Base-by-base conservation (phyloP, 1,140 invertebrate species). In the Neodiprion fabricii region DNA sequence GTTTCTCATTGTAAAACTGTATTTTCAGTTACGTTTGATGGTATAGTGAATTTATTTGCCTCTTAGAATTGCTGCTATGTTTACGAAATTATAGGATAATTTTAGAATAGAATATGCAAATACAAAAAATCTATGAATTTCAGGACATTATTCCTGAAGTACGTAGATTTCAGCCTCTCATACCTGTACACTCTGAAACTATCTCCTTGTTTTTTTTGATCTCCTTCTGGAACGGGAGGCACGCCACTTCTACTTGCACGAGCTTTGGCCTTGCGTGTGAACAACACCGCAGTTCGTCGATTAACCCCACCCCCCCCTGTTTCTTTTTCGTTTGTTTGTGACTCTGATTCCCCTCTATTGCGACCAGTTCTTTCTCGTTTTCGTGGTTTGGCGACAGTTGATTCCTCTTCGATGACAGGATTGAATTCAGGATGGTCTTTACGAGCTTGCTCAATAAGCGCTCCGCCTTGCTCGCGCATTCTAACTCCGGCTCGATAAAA, bases 401-500 rank as follows among this genome's bases (percentile, higher is more conserved):
- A 23, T 5, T 83, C 83, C 5, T 75, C 67, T 71, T 83, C 79
- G 10, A 40, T 49, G 85, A 78, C 47, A 85, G 78, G 8, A 93
- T 95, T 92, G 7, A 96, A 86, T 76, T 95, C 86, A 1, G 87
- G 85, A 74, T 88, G 85, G 28, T 88, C 94, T 79, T 94, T 92
- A 5, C 93, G 90, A 7, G 94, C 93, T 82, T 95, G 91, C 23
- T 94, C 92, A 79, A 98, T 94, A 12, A 97, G 89, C 0, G 90
- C 87, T 40, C 91, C 90, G 68, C 96, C 96, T 87, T 96, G 94
- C 79, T 98, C 96, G 69, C 95, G 91, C 92, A 98, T 94, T 81
- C 94, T 95, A 1, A 96, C 88, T 14, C 95, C 97, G 9, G 96
- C 94, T 75, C 94, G 92, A 86, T 94, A 94, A 81, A 94, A 95